These are phyloP conservation scores for Chroicocephalus ridibundus DNA, from an alignment of 2,113 vertebrate species.

Conservation along the genomic window DNA sequence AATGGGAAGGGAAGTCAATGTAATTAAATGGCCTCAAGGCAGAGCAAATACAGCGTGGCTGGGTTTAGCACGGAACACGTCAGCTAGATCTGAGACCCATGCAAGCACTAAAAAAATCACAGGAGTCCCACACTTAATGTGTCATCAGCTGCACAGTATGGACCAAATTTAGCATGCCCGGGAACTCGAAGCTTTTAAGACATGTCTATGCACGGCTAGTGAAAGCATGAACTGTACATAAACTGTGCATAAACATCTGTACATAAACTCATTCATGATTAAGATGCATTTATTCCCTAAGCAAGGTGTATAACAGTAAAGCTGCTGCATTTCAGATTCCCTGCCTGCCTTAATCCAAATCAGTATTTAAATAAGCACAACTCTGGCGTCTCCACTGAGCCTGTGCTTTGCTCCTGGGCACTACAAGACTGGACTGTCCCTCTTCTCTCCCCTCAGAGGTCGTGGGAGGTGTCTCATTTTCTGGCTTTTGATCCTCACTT, in stretches of 20 bases:
- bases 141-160: not conserved
- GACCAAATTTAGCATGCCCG: not conserved
- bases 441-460: not conserved
- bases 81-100: not conserved
- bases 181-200: not conserved
- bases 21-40: not conserved
- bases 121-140: not conserved
- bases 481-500: not conserved
- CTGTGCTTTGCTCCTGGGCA: not conserved
- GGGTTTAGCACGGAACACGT: not conserved
- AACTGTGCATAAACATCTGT: not conserved
- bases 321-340: not conserved
- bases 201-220: not conserved
- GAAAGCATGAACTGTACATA: not conserved
- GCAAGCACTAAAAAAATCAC: not conserved
- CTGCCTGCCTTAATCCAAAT: not conserved
- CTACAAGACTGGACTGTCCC: not conserved
- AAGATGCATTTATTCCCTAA: not conserved
- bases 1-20: not conserved
- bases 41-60: not conserved
- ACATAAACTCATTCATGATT: not conserved
- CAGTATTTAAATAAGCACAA: not conserved
- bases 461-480: not conserved
- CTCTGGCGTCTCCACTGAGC: accelerated
- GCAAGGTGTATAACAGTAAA: not conserved